A percentile compares a stretch with the other conserved stretches of the same genome.
Evolutionary conservation across 2,888 invertebrate species (phyloP).

Genomic region (Branchinecta sandiegonensis): DNA sequence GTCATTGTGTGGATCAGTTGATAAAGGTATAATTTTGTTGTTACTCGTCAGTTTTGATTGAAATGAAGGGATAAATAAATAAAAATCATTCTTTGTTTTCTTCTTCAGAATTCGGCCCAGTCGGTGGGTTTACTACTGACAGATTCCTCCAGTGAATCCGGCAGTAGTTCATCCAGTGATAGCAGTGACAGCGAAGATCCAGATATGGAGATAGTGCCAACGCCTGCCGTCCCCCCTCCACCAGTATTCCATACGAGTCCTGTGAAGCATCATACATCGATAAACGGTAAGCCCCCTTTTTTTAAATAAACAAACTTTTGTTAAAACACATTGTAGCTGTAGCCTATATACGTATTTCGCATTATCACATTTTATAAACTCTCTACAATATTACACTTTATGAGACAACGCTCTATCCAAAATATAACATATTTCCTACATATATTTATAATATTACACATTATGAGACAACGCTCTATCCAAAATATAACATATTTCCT

Average conservation of each 20-base stretch:
- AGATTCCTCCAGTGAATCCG: background rate
- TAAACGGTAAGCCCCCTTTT: too few species aligned
- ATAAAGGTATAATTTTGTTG: background rate
- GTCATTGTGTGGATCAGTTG: background rate
- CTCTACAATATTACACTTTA: too few species aligned
- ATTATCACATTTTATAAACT: too few species aligned
- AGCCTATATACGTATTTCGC: too few species aligned
- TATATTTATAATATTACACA: too few species aligned
- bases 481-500: too few species aligned
- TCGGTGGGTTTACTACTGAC: background rate
- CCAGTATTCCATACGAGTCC: background rate
- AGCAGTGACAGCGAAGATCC: constrained; percentile 4
- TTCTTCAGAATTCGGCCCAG: background rate
- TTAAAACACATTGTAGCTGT: too few species aligned
- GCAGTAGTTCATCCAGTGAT: constrained; percentile 10
- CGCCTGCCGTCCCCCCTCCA: background rate
- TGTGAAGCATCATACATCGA: background rate
- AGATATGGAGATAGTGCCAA: background rate
- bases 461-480: too few species aligned
- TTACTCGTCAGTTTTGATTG: background rate
- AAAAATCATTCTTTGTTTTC: background rate
- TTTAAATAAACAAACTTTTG: too few species aligned
- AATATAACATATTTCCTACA: too few species aligned
- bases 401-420: too few species aligned
- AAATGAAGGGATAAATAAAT: background rate